Conservation (phyloP, 2,113 vertebrate species). For the Ardeotis arabs region DNA sequence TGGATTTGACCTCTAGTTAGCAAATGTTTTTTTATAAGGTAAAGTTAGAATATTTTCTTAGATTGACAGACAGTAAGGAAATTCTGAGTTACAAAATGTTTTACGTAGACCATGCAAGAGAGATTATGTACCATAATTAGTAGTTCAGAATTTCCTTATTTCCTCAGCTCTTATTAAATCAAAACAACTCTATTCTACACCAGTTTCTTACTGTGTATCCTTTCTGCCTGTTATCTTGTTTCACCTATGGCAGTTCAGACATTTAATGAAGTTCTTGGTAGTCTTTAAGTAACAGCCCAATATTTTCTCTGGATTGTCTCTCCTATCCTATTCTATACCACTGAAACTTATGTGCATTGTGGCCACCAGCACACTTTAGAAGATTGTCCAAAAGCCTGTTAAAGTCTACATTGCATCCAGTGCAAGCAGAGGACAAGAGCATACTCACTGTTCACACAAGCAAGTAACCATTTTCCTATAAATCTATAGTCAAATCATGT, state of each 20-base stretch:
- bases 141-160: neutral
- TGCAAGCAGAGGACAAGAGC: neutral
- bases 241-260: neutral
- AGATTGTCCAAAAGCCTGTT: neutral
- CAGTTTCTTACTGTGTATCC: neutral
- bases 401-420: neutral
- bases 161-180: neutral
- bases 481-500: neutral
- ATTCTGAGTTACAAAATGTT: neutral
- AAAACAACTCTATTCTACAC: neutral
- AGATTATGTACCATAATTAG: rapidly evolving
- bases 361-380: neutral
- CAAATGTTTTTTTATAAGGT: neutral
- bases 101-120: neutral
- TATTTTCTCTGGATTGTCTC: neutral
- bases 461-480: neutral
- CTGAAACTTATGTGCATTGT: neutral
- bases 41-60: neutral
- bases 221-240: neutral
- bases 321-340: neutral
- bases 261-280: neutral
- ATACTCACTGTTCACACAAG: neutral
- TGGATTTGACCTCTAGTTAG: neutral
- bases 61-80: neutral
- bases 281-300: neutral